Conservation (phyloP, 1,140 invertebrate species). For the Drosophila ogumai region DNA sequence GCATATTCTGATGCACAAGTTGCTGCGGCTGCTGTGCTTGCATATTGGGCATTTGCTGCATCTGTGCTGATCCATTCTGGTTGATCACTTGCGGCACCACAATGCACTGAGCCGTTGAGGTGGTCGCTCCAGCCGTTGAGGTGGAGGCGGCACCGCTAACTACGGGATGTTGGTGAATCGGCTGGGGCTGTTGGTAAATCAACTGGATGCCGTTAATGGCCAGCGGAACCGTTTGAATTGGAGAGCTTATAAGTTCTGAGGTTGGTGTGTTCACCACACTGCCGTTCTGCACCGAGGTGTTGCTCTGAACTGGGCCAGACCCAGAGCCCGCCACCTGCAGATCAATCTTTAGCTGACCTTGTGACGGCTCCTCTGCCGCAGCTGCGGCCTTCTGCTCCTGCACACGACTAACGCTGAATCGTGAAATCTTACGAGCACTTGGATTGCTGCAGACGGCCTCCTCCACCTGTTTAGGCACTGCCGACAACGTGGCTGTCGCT, state of each 20-base stretch:
- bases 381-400: slow-evolving; percentile 70
- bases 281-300: slow-evolving; percentile 54
- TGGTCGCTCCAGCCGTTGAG: slow-evolving; percentile 18
- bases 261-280: slow-evolving; percentile 76
- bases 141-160: slow-evolving; percentile 7
- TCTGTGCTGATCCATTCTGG: slow-evolving; percentile 42
- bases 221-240: slow-evolving; percentile 69
- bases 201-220: slow-evolving; percentile 70
- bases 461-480: slow-evolving; percentile 48
- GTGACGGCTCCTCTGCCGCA: slow-evolving; percentile 47
- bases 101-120: slow-evolving; percentile 5
- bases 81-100: slow-evolving; percentile 33
- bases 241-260: slow-evolving; percentile 65
- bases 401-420: slow-evolving; percentile 83
- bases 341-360: slow-evolving; percentile 72
- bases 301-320: slow-evolving; percentile 39
- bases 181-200: slow-evolving; percentile 69
- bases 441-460: slow-evolving; percentile 32
- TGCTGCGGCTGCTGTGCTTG: slow-evolving; percentile 48
- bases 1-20: slow-evolving; percentile 49
- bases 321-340: slow-evolving; percentile 50
- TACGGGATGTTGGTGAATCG: slow-evolving; percentile 23
- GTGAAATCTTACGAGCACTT: slow-evolving; percentile 75
- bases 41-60: slow-evolving; percentile 34
- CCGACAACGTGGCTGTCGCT: slow-evolving; percentile 23